phyloP scores from a whole-genome alignment of 2,113 vertebrate genomes.

The Montifringilla adamsi region DNA sequence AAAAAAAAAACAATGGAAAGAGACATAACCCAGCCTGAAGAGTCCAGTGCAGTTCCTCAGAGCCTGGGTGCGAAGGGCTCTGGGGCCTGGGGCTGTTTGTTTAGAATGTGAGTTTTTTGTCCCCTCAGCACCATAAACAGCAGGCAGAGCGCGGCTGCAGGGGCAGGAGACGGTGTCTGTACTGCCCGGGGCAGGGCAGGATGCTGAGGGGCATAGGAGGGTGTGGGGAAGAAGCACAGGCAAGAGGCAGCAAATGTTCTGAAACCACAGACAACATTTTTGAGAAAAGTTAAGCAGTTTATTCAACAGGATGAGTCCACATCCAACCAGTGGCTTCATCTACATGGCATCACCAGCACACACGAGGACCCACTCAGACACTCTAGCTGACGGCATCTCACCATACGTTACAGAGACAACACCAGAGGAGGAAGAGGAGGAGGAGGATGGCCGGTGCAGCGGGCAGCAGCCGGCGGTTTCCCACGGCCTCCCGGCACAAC shows the following conservation, averaged over 20 bases:
- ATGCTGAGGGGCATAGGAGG: not conserved
- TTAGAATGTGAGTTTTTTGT: not conserved
- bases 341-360: conserved; percentile 78
- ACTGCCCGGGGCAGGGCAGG: not conserved
- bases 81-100: not conserved
- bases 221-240: not conserved
- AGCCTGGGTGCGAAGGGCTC: not conserved
- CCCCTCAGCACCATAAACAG: not conserved
- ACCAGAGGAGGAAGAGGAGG: conserved; percentile 58
- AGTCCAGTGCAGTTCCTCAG: not conserved
- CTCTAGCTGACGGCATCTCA: conserved; percentile 81
- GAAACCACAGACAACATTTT: conserved; percentile 6
- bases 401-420: conserved; percentile 77
- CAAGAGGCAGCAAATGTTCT: not conserved
- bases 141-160: not conserved
- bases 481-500: conserved; percentile 2
- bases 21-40: not conserved
- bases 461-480: conserved; percentile 63
- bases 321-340: conserved; percentile 84
- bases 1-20: not conserved
- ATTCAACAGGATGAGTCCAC: conserved; percentile 81
- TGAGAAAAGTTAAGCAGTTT: conserved; percentile 81
- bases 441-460: conserved; percentile 60
- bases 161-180: not conserved
- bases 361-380: conserved; percentile 83